phyloP scores from a whole-genome alignment of 64 coral and sea anemone genomes.

The Montipora capricornis region DNA sequence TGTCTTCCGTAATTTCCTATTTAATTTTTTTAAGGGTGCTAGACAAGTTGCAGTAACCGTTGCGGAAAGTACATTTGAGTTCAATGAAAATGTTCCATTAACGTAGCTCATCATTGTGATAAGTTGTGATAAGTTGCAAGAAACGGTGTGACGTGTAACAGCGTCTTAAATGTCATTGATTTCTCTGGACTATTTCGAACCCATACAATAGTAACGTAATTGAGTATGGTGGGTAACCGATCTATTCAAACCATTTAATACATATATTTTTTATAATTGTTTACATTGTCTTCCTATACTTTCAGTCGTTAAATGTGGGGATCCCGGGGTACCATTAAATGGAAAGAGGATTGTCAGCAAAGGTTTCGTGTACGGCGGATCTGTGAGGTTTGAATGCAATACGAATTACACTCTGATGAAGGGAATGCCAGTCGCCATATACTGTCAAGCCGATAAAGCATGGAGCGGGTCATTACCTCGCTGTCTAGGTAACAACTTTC shows the following conservation, averaged over 20 bases:
- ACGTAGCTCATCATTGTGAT: too few species aligned
- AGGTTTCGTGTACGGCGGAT: constrained; percentile 43
- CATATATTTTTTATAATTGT: neutral
- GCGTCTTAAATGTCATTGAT: too few species aligned
- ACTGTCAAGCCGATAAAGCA: constrained; percentile 17
- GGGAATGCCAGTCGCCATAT: neutral
- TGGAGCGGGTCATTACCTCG: neutral
- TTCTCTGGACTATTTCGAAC: neutral
- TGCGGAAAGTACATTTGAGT: too few species aligned
- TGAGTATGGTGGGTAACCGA: too few species aligned
- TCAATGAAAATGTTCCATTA: too few species aligned
- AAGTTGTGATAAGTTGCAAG: too few species aligned
- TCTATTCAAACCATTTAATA: too few species aligned
- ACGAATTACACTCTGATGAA: constrained; percentile 32
- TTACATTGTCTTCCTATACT: neutral
- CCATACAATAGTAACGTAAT: too few species aligned
- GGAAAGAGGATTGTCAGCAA: neutral
- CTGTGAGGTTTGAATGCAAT: constrained; percentile 46
- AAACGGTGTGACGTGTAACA: too few species aligned
- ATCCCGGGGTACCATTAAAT: constrained; percentile 22
- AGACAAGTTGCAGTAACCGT: too few species aligned
- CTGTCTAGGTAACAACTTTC: neutral
- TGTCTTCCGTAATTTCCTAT: too few species aligned
- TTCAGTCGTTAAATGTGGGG: constrained; percentile 33
- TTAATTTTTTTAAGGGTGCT: too few species aligned